Evolutionary conservation across 2,888 invertebrate species (phyloP).

Genomic region (Athalia rosae): DNA sequence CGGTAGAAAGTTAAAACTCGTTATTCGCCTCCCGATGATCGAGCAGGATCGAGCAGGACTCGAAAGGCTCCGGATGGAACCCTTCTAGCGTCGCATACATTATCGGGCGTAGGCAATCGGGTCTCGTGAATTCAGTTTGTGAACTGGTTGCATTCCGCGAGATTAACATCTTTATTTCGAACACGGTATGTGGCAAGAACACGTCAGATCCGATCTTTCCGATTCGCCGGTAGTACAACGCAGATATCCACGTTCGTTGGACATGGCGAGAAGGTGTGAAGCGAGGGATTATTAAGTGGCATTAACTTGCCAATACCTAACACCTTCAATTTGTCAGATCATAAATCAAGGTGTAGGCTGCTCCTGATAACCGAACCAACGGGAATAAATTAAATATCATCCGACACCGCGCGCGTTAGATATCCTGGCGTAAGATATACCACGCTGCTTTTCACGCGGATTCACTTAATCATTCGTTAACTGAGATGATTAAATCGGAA

Average conservation of each 20-base stretch:
- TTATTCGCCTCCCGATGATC: conserved; percentile 7
- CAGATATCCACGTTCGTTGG: too few relatives aligned
- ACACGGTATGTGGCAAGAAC: background rate
- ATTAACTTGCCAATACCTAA: conserved; percentile 37
- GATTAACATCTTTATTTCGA: conserved; percentile 44
- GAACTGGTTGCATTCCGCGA: conserved; percentile 42
- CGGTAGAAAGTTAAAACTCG: conserved; percentile 20
- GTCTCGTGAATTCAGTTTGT: conserved; percentile 16
- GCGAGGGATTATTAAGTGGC: conserved; percentile 42
- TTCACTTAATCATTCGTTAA: conserved; percentile 22
- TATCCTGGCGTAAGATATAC: background rate
- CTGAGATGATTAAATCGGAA: background rate
- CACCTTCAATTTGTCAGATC: conserved; percentile 40
- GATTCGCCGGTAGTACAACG: conserved; percentile 9
- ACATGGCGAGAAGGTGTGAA: conserved; percentile 19
- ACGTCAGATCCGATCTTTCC: conserved; percentile 9
- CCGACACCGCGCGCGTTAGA: conserved; percentile 5
- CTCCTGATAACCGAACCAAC: conserved; percentile 13
- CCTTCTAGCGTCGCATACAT: conserved; percentile 35
- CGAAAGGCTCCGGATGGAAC: conserved; percentile 14
- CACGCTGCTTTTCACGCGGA: background rate
- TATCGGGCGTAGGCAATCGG: conserved; percentile 24
- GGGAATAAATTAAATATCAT: conserved; percentile 38
- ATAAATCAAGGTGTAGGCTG: conserved; percentile 32
- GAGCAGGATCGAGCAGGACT: conserved; percentile 11